A percentile compares a stretch with the other conserved stretches of the same genome.
Evolutionary conservation across 2,888 invertebrate species (phyloP).

Genomic region (Himalopsyche anomala): DNA sequence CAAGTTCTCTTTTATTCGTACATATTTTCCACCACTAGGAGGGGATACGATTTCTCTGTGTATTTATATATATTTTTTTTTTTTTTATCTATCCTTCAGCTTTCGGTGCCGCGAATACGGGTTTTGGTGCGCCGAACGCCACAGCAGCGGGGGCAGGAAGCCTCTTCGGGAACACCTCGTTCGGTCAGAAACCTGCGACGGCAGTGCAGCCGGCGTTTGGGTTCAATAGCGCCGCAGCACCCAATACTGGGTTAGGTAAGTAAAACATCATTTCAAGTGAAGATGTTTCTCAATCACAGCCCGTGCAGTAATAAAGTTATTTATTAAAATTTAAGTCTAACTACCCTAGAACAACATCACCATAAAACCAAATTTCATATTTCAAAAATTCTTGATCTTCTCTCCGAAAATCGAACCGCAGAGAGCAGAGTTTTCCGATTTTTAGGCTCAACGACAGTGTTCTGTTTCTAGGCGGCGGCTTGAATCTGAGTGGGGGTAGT

Average conservation of each 20-base stretch:
- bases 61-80: background rate
- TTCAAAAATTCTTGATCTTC: too few species aligned
- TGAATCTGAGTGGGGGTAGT: constrained; percentile 69
- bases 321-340: too few species aligned
- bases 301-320: too few species aligned
- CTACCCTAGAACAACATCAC: too few species aligned
- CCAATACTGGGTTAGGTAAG: constrained; percentile 72
- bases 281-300: too few species aligned
- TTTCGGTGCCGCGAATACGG: constrained; percentile 70
- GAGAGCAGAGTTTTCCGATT: too few species aligned
- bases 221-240: constrained; percentile 74
- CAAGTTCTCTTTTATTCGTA: too few species aligned
- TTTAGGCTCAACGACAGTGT: too few species aligned
- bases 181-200: constrained; percentile 72
- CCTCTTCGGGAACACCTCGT: constrained; percentile 73
- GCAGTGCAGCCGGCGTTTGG: constrained; percentile 77
- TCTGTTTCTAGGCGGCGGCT: constrained; percentile 69
- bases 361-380: too few species aligned
- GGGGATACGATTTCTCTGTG: background rate
- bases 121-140: constrained; percentile 72
- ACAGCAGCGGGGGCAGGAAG: constrained; percentile 68
- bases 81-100: constrained; percentile 52
- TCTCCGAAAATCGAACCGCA: too few species aligned
- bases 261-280: background rate
- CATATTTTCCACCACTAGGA: too few species aligned